Base-by-base conservation (phyloP, 2,113 vertebrate species). In the Osmerus mordax region DNA sequence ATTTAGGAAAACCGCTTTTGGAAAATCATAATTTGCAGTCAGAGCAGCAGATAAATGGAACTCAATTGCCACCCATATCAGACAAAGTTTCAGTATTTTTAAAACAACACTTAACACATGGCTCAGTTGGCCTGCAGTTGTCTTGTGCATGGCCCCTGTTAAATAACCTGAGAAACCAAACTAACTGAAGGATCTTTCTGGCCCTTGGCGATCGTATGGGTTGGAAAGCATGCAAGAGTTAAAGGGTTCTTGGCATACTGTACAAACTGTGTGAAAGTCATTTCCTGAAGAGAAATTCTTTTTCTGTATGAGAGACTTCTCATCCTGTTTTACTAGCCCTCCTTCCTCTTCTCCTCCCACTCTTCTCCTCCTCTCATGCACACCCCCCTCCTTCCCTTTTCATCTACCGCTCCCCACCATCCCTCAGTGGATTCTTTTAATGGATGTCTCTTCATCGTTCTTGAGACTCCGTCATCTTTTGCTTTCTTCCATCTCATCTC, bases 231-330 rank as follows among this genome's bases (percentile, higher is more conserved):
- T 47, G 69, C 65, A 71, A 25, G 62, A 69, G 72, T 75, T 78
- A 51, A 75, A 67, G 23, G 9, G 67, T 75, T 80, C 66, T 71
- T 83, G 80, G 73, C 78, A 29, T 29, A 13, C 4, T 41, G 14
- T 63, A 36, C 67, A 81, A 82, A 79, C 85, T 82, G 76, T 81
- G 81, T 81, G 77, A 80, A 85, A 84, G 75, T 66, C 60, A 83
- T 86, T 89, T 90, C 86, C 89, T 86, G 84, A 58, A 63, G 70
- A 83, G 73, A 79, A 84, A 82, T 51, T 47, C 41, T 70, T 84
- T 76, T 64, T 81, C 65, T 82, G 75, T 78, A 73, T 75, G 55
- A 28, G 76, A 81, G 60, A 60, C 71, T 73, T 66, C 77, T 83
- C 76, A 82, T 84, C 85, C 82, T 87, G 84, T 84, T 85, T 78